Conservation (phyloP, 2,888 invertebrate genomes). For the Ormyrus rosae region DNA sequence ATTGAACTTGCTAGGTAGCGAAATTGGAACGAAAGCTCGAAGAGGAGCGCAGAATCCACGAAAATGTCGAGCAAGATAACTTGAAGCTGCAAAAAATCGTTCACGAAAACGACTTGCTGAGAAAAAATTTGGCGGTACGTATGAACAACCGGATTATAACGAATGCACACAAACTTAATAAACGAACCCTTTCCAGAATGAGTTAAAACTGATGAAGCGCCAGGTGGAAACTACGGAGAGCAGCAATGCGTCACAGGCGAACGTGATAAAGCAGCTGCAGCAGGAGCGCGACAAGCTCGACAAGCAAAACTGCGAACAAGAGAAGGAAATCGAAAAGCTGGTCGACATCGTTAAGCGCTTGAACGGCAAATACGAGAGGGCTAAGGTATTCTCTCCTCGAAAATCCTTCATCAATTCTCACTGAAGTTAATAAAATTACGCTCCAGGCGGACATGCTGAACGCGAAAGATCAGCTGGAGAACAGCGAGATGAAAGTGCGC, state of each 20-base stretch:
- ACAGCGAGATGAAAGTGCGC: background rate
- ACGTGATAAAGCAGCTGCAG: constrained; percentile 28
- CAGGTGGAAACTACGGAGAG: constrained; percentile 22
- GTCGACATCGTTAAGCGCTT: constrained; percentile 61
- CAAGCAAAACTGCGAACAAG: constrained; percentile 64
- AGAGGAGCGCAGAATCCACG: constrained; percentile 10
- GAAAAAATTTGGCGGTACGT: too few relatives aligned
- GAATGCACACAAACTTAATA: too few relatives aligned
- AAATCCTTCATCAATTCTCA: too few relatives aligned
- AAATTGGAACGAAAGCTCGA: constrained; percentile 19
- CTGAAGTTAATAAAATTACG: background rate
- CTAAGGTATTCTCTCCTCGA: constrained; percentile 58
- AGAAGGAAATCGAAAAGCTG: constrained; percentile 66
- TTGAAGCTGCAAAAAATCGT: constrained; percentile 5
- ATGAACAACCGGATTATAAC: too few relatives aligned
- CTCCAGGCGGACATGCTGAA: constrained; percentile 17
- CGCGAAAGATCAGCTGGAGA: constrained; percentile 16
- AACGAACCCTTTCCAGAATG: constrained; percentile 12
- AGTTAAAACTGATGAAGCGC: constrained; percentile 23
- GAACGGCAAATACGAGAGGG: constrained; percentile 57
- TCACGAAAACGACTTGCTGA: background rate
- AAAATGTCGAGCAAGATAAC: background rate
- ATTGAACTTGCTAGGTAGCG: constrained; percentile 27
- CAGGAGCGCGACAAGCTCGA: constrained; percentile 57
- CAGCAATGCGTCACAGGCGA: constrained; percentile 7